Evolutionary conservation across 2,888 invertebrate genomes (phyloP).

Genomic region (Fissipunctia ypsillon): DNA sequence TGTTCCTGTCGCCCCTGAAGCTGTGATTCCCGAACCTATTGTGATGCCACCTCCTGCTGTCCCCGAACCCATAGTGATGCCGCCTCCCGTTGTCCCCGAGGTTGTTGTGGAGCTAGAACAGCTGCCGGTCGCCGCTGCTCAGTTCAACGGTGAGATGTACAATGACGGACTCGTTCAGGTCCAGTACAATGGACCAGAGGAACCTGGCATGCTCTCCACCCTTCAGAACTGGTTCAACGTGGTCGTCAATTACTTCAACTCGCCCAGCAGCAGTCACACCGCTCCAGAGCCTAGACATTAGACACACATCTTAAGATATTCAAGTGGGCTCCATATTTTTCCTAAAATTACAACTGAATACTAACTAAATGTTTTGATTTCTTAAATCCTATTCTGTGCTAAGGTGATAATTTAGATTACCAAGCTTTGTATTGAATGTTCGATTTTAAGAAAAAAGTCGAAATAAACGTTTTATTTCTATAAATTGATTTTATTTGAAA

Average conservation of each 20-base stretch:
- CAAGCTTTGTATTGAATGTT: neutral
- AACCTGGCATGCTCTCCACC: constrained; percentile 74
- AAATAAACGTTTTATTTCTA: constrained; percentile 15
- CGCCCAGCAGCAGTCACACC: neutral
- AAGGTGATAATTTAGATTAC: neutral
- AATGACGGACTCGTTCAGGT: constrained; percentile 82
- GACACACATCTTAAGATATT: neutral
- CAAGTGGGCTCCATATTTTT: neutral
- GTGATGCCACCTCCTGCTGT: constrained; percentile 44
- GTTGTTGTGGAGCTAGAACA: constrained; percentile 58
- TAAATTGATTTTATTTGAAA: neutral
- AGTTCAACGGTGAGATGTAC: constrained; percentile 74
- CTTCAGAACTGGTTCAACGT: constrained; percentile 82
- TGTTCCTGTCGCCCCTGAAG: neutral
- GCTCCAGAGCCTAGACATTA: neutral
- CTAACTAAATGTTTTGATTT: neutral
- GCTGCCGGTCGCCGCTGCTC: constrained; percentile 58
- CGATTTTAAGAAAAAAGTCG: constrained; percentile 30
- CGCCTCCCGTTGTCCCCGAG: constrained; percentile 43
- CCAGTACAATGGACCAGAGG: constrained; percentile 72
- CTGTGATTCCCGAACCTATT: constrained; percentile 43
- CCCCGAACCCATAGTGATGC: constrained; percentile 52
- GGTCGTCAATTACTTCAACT: constrained; percentile 81
- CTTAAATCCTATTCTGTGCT: neutral
- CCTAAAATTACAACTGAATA: constrained; percentile 3